Percentiles rank a stretch among this genome's conserved stretches.
Conservation (phyloP, 2,797 vertebrate species). For the Myiotriccus ornatus region DNA sequence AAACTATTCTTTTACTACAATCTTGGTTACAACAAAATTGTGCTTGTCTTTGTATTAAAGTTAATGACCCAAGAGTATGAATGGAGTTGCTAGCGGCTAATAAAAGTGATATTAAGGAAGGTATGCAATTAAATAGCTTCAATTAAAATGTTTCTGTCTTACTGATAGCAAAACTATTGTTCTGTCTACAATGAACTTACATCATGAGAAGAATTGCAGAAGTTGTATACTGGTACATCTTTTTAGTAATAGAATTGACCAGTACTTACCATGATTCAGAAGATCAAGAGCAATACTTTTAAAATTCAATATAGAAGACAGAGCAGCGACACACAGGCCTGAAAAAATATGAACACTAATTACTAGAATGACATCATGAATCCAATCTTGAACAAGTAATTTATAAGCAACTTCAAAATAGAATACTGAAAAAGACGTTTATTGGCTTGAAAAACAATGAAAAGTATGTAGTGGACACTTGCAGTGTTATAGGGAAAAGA, state of each 20-base stretch:
- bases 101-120: not conserved
- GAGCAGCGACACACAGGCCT: not conserved
- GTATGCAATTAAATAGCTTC: not conserved
- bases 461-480: not conserved
- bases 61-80: not conserved
- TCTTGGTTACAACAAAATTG: constrained; percentile 9
- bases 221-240: not conserved
- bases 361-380: not conserved
- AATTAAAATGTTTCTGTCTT: not conserved
- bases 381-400: not conserved
- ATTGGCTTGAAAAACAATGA: not conserved
- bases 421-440: not conserved
- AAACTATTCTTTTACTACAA: not conserved
- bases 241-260: not conserved
- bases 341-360: not conserved
- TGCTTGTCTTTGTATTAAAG: not conserved
- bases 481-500: not conserved
- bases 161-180: not conserved
- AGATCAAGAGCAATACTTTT: not conserved
- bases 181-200: not conserved
- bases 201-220: not conserved
- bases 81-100: not conserved
- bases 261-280: not conserved
- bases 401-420: not conserved
- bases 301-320: not conserved